A percentile compares a stretch with the other conserved stretches of the same genome.
These are phyloP conservation scores for Lithophane socia DNA, from an alignment of 2,888 invertebrate genomes.

Conservation along the genomic window DNA sequence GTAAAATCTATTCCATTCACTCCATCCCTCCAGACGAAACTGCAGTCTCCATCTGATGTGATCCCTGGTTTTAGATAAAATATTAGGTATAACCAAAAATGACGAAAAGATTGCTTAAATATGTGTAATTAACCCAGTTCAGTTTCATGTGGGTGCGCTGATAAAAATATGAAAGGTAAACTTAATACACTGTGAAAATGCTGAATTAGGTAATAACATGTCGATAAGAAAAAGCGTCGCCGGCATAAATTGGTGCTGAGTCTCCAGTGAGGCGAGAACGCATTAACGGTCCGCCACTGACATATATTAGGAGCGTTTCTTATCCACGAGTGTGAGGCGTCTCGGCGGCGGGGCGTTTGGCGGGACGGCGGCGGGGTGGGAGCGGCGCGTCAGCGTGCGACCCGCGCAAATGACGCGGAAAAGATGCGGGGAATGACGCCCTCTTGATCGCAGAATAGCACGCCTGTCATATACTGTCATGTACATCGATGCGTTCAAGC, in stretches of 20 bases:
- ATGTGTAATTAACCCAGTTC: conserved; percentile 62
- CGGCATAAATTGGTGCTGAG: conserved; percentile 83
- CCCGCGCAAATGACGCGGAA: conserved; percentile 86
- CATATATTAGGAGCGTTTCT: conserved; percentile 76
- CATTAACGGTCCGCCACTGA: conserved; percentile 80
- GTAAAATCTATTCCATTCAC: neutral
- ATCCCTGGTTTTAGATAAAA: conserved; percentile 21
- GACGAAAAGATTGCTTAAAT: conserved; percentile 33
- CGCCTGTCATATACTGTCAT: conserved; percentile 67
- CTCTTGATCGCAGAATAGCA: conserved; percentile 80
- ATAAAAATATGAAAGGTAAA: conserved; percentile 76
- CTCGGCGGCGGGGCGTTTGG: conserved; percentile 36
- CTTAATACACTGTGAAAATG: conserved; percentile 82
- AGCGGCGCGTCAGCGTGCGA: conserved; percentile 66
- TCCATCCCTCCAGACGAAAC: neutral
- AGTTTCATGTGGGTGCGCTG: conserved; percentile 57
- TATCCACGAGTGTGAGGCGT: conserved; percentile 68
- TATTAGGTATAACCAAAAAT: conserved; percentile 5
- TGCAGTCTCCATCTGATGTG: neutral
- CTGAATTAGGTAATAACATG: conserved; percentile 83
- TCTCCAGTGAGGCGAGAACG: conserved; percentile 81
- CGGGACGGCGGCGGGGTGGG: conserved; percentile 56
- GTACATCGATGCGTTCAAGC: conserved; percentile 47
- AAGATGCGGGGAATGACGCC: conserved; percentile 81
- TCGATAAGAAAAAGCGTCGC: conserved; percentile 84